Evolutionary conservation across 1,140 invertebrate species (phyloP).

Genomic region (Zaprionus davidi): DNA sequence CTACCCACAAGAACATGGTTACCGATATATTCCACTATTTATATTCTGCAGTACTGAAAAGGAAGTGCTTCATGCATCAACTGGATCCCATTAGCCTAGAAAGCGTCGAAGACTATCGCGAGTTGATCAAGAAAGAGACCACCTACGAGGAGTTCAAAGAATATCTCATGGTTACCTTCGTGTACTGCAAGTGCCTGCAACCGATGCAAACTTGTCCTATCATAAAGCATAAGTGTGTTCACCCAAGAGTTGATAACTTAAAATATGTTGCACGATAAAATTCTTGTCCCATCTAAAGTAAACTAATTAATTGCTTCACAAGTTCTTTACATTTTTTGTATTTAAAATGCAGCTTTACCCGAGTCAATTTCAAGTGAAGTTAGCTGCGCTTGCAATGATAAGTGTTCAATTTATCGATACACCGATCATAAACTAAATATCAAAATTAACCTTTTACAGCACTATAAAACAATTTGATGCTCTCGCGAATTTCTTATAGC

Average conservation of each 20-base stretch:
- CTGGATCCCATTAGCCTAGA: constrained; percentile 64
- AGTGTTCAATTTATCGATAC: not conserved
- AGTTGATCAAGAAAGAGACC: constrained; percentile 44
- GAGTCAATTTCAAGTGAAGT: not conserved
- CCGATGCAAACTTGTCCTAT: constrained; percentile 54
- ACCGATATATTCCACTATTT: constrained; percentile 68
- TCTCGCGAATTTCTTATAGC: not conserved
- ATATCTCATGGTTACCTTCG: constrained; percentile 44
- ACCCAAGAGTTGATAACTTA: constrained; percentile 43
- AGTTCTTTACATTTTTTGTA: not conserved
- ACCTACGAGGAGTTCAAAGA: constrained; percentile 56
- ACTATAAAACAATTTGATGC: not conserved
- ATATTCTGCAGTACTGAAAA: constrained; percentile 52
- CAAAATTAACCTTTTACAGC: not conserved
- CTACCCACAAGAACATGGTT: constrained; percentile 57
- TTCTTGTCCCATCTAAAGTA: not conserved
- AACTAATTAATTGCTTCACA: not conserved
- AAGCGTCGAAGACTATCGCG: constrained; percentile 65
- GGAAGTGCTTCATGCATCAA: constrained; percentile 69
- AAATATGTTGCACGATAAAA: constrained; percentile 48
- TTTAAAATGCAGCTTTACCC: not conserved
- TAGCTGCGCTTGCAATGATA: not conserved
- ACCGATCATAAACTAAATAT: not conserved
- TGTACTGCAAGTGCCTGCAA: constrained; percentile 60
- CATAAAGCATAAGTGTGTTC: constrained; percentile 50